A percentile compares a stretch with the other conserved stretches of the same genome.
phyloP scores from a whole-genome alignment of 2,113 vertebrate species.

The Ranitomeya variabilis region DNA sequence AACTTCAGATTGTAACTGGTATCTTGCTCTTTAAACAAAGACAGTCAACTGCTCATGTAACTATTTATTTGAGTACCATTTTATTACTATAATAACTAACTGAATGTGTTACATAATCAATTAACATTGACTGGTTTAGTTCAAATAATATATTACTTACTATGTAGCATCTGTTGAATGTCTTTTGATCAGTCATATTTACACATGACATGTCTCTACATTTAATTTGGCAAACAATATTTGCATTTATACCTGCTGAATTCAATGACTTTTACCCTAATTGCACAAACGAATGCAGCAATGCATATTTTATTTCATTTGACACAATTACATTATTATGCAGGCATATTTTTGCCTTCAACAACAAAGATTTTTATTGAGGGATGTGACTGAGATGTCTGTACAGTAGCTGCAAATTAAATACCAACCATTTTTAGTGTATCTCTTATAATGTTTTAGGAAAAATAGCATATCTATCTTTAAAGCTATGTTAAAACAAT shows the following conservation, averaged over 20 bases:
- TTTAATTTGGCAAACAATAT: constrained; percentile 21
- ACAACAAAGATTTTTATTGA: constrained; percentile 12
- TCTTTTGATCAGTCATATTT: constrained; percentile 3
- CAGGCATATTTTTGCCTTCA: background rate
- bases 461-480: background rate
- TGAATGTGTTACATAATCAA: background rate
- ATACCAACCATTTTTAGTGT: background rate
- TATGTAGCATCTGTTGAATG: background rate
- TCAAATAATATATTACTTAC: background rate
- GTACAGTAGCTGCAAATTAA: background rate
- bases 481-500: background rate
- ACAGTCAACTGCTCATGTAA: background rate
- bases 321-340: constrained; percentile 3
- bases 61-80: background rate
- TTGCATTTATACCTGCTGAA: constrained; percentile 32
- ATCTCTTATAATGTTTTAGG: background rate
- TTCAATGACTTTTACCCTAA: constrained; percentile 32
- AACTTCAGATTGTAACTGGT: background rate
- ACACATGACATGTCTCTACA: background rate
- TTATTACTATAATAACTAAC: constrained; percentile 9
- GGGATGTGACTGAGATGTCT: background rate
- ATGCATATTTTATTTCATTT: constrained; percentile 20
- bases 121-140: background rate
- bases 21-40: background rate
- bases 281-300: constrained; percentile 9